Base-by-base conservation (phyloP, 2,797 vertebrate species). In the Xerus rutilus region DNA sequence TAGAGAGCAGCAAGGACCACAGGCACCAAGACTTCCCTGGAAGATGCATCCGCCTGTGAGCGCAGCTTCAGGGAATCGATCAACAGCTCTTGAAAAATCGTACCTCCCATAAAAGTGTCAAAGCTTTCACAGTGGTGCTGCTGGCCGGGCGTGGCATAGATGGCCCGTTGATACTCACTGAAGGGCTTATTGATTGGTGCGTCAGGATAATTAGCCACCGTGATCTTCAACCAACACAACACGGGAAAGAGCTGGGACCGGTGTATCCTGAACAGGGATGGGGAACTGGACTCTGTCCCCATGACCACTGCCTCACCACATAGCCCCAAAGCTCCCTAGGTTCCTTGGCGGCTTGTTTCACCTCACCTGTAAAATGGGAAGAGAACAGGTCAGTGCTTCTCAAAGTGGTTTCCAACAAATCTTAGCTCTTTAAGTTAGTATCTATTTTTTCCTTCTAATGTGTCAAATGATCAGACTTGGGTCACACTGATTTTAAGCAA, bases 151-250 rank as follows among this genome's bases (percentile, higher is more conserved):
- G 47, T 45, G 88, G 81, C 85, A 94, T 64, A 82, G 85, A 95
- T 74, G 74, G 90, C 69, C 93, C 78, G n/a, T 95, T 90, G 86
- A 92, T 95, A 81, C 70, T 76, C 94, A 69, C 2, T 62, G 94
- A 86, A 77, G 91, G 82, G 25, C 35, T 96, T 96, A 96, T 92
- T 45, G 96, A 95, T 95, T 70, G 59, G 64, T 77, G 62, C 90
- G 72, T 84, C 74, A 3, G 2, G 74, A 35, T 91, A 92, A 95
- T 96, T 91, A 96, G 88, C 88, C 88, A 59, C 74, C 54, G 47
- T 92, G 84, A 92, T 95, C 92, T 64, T 88, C 74, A 35, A 30
- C 95, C 74, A 54, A 21, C 88, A 25, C 28, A 12, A 30, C 13
- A 1, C 3, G 21, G 67, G 72, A 28, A 82, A 8, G 52, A 59